Conservation (phyloP, 2,888 invertebrate species). For the Amiota minor region DNA sequence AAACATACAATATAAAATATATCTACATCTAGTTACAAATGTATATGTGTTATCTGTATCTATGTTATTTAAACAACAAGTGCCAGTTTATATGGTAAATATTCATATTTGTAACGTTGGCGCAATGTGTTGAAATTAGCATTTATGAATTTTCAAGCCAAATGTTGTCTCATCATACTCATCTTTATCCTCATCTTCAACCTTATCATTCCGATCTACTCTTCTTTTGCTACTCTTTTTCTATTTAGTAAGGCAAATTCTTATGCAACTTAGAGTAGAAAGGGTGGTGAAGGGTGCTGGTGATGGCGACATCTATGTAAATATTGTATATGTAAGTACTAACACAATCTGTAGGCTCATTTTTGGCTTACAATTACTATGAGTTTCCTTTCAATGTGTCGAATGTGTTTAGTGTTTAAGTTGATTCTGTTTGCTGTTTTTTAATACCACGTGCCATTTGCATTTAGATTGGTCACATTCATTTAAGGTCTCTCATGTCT, state of each 20-base stretch:
- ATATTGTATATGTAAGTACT: too few species aligned
- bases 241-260: too few species aligned
- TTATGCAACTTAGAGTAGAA: too few species aligned
- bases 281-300: too few species aligned
- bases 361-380: conserved; percentile 10
- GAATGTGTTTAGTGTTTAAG: conserved; percentile 3
- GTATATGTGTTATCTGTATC: conserved; percentile 16
- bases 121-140: conserved; percentile 70
- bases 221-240: too few species aligned
- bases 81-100: conserved; percentile 59
- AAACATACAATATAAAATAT: neutral
- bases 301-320: neutral
- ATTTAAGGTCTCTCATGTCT: too few species aligned
- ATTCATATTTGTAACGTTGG: conserved; percentile 66
- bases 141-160: conserved; percentile 69
- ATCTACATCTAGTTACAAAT: conserved; percentile 4
- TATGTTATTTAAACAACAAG: conserved; percentile 28
- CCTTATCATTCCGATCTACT: too few species aligned
- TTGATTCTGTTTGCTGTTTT: neutral
- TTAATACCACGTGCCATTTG: conserved; percentile 48
- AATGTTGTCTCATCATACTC: conserved; percentile 50
- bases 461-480: conserved; percentile 56
- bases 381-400: neutral
- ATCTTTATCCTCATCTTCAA: too few species aligned
- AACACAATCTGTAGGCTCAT: conserved; percentile 23